Evolutionary conservation across 2,888 invertebrate genomes (phyloP), one percentile per base, ranked within the genome.

Genomic region (Sycophila texana): DNA sequence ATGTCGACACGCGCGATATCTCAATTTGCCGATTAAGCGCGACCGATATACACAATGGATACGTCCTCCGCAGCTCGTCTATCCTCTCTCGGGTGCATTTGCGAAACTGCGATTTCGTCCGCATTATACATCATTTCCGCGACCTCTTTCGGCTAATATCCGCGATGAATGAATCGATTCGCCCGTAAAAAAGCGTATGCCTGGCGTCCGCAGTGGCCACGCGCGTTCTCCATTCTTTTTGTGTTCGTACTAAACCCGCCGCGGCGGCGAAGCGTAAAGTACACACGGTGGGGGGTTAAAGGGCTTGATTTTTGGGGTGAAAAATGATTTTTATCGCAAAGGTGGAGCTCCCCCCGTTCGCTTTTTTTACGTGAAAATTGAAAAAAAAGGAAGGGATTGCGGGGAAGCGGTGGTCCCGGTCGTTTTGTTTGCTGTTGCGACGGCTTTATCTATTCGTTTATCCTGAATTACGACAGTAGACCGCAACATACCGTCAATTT

Each of bases 321-420:
- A 81, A 77, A 74, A 55, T 74, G 74, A 77, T 70, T 77, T 80
- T 81, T 77, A 81, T 74, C 77, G 65, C 14, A 39, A 60, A 39
- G 65, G 71, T 61, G 60, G 76, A 57, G 39, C 61, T 51, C 26
- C 10, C 3, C 57, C 39, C 16, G 2, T 18, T 78, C 51, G 39
- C 39, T 71, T 51, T 55, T 76, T 73, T 67, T 55, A 2, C 10
- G 18, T 53, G 4, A 13, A 73, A 76, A 65, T 2, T 26, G 47
- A 57, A 76, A 77, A 73, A 55, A 70, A 65, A n/a, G 7, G 57
- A 66, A 67, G 77, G 68, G 68, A 63, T 80, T 53, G 66, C 20
- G 79, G 47, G 47, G 26, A 71, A 47, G 39, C 58, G 47, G 20
- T 76, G 55, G 39, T 16, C 47, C 12, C 14, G 14, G 30, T 30